Evolutionary conservation across 1,140 invertebrate genomes (phyloP), one percentile per base, ranked within the genome.

Genomic region (Drosophila baimaii): DNA sequence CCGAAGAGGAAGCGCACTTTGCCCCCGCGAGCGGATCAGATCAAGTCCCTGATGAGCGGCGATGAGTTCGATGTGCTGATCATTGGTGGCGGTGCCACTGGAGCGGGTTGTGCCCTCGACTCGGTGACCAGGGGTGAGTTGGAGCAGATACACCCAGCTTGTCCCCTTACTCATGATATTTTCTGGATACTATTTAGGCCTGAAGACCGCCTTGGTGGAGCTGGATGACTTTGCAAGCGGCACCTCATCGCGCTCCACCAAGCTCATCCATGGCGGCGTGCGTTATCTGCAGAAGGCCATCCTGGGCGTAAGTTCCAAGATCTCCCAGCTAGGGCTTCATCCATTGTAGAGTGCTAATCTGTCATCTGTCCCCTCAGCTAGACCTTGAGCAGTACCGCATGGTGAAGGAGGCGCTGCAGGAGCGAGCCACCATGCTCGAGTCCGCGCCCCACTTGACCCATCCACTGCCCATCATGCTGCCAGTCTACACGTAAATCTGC

Each of bases 261-360:
- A 99, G 93, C 94, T 99, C 2, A 99, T 99, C 81, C 99, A 99
- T 93, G 99, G 99, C n/a, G 99, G 98, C 54, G 98, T 99, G 0
- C 94, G 98, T 49, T 99, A 99, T 92, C 93, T 99, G 35, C 98
- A 99, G 92, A 99, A 99, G 92, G 99, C 99, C 5, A 98, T 99
- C 64, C 95, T 99, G 93, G 90, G 91, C 58, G 91, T 92, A 88
- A 90, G 86, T 90, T 29, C 1, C 2, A 12, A 4, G 4, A 33
- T 3, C 13, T 23, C 29, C 6, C 5, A 15, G n/a, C 39, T 12
- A 17, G 41, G 10, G 9, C n/a, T 17, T 21, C n/a, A 9, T 13
- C 17, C 31, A 52, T 47, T 19, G 61, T 75, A 80, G 70, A 35
- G 10, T n/a, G 71, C 70, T 76, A 80, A 69, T 73, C n/a, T 47